Percentiles rank a stretch among this genome's conserved stretches.
phyloP scores from a whole-genome alignment of 1,140 invertebrate genomes.

The Chironomus tepperi region DNA sequence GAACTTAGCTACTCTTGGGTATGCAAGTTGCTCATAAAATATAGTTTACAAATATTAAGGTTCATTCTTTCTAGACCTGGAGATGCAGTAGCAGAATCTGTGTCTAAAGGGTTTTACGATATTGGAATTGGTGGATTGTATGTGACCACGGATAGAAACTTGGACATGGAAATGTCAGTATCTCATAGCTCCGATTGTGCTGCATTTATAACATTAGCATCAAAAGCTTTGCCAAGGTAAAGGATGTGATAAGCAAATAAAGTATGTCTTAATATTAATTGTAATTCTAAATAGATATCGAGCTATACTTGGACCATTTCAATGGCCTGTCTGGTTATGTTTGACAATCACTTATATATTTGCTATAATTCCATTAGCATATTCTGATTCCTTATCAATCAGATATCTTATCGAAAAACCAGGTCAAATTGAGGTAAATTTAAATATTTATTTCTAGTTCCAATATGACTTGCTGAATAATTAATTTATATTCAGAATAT shows the following conservation, averaged over 20 bases:
- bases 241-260: too few species aligned
- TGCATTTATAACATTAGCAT: conserved; percentile 60
- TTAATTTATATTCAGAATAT: conserved; percentile 42
- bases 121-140: conserved; percentile 60
- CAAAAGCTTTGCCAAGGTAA: conserved; percentile 61
- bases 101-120: conserved; percentile 34
- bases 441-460: too few species aligned
- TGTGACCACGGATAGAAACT: conserved; percentile 46
- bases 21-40: too few species aligned
- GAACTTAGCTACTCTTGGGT: conserved; percentile 42
- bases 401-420: conserved; percentile 52
- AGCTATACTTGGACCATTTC: conserved; percentile 71
- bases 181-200: conserved; percentile 62
- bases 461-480: too few species aligned
- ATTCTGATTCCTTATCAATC: conserved; percentile 56
- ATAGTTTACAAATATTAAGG: too few species aligned
- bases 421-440: conserved; percentile 47
- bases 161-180: conserved; percentile 47
- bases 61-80: conserved; percentile 48
- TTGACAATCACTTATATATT: conserved; percentile 59
- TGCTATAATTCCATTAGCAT: conserved; percentile 58
- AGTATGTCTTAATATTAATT: neutral
- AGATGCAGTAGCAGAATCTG: conserved; percentile 46
- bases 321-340: conserved; percentile 64
- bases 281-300: conserved; percentile 49